Percentiles rank a stretch among this genome's conserved stretches.
Evolutionary conservation across 2,888 invertebrate species (phyloP).

Genomic region (Xestoiulus laeticollis): DNA sequence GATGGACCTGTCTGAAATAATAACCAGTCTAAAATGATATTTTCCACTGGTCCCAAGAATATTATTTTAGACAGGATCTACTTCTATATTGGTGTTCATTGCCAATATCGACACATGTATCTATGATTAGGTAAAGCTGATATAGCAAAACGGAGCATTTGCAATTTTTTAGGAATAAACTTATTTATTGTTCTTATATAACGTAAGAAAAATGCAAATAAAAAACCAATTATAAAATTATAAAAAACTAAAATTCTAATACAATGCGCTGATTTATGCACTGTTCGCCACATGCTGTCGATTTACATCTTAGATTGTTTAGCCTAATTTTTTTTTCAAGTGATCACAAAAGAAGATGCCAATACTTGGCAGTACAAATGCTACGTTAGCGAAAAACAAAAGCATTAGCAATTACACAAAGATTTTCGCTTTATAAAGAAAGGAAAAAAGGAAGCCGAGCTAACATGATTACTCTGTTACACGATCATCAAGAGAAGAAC

Average conservation of each 20-base stretch:
- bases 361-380: not conserved
- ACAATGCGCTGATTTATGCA: not conserved
- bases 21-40: too few species aligned
- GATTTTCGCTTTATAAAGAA: constrained; percentile 38
- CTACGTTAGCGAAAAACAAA: constrained; percentile 38
- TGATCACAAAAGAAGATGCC: not conserved
- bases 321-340: not conserved
- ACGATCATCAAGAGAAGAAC: constrained; percentile 41
- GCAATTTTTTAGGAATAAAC: too few species aligned
- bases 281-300: not conserved
- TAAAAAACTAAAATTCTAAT: not conserved
- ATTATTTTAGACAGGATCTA: too few species aligned
- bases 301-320: not conserved
- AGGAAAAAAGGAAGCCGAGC: not conserved
- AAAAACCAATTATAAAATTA: not conserved
- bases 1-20: too few species aligned
- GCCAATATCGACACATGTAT: too few species aligned
- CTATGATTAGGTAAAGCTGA: too few species aligned
- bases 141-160: too few species aligned
- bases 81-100: too few species aligned
- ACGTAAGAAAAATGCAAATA: too few species aligned
- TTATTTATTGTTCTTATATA: too few species aligned
- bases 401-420: constrained; percentile 38
- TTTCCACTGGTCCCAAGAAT: too few species aligned
- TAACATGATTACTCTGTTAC: constrained; percentile 40